These are phyloP conservation scores for Sus scrofa DNA, from an alignment of 2,113 vertebrate genomes.

Conservation along the genomic window DNA sequence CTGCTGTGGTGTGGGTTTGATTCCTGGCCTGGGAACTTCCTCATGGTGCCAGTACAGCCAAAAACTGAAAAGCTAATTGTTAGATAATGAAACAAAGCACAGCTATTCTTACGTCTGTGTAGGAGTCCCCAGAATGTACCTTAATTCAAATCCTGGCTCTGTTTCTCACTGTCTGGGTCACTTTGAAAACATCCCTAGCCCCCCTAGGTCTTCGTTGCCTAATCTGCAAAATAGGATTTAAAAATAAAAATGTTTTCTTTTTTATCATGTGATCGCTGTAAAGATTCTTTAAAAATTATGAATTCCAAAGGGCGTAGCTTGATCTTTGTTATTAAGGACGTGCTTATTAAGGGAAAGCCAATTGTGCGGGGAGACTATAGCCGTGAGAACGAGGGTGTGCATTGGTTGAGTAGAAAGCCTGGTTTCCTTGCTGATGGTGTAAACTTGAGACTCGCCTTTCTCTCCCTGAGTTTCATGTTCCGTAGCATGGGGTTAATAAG, in stretches of 20 bases:
- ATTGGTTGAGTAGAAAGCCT: background rate
- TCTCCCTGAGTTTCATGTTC: background rate
- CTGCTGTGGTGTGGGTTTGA: too few species aligned
- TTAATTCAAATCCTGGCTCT: background rate
- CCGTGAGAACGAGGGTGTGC: background rate
- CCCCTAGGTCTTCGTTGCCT: background rate
- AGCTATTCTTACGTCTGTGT: background rate
- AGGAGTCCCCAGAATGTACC: too few species aligned
- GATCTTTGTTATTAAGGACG: background rate
- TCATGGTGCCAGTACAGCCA: too few species aligned
- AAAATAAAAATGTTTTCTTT: background rate
- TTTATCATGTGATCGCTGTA: background rate
- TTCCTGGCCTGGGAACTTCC: too few species aligned
- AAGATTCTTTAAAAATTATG: background rate
- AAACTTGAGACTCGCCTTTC: background rate
- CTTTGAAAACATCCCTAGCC: background rate
- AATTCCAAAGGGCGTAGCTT: background rate
- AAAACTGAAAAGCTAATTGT: background rate
- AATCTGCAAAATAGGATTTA: background rate
- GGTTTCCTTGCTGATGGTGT: background rate
- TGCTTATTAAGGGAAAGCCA: background rate
- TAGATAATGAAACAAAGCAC: background rate
- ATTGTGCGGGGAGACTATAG: background rate
- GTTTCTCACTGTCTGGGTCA: background rate
- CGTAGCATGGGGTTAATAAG: background rate